These are phyloP conservation scores for Catostylus mosaicus DNA, from an alignment of 30 jellyfish, hydroid and myxozoan genomes.

Conservation along the genomic window DNA sequence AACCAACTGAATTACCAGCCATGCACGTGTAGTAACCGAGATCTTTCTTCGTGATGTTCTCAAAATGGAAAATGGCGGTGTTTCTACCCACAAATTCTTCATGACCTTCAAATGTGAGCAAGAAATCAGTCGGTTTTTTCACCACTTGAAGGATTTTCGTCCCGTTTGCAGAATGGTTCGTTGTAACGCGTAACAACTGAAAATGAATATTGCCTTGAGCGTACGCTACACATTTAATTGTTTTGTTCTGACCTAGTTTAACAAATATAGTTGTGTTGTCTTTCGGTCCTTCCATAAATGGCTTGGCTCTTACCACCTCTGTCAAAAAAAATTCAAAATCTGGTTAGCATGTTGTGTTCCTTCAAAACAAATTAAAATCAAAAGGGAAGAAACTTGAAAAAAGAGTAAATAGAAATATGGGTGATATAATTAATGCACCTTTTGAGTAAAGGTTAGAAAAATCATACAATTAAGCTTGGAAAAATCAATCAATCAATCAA, in stretches of 20 bases:
- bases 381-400: too few relatives aligned
- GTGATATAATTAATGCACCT: too few relatives aligned
- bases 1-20: conserved; percentile 92
- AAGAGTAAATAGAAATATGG: too few relatives aligned
- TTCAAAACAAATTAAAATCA: too few relatives aligned
- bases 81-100: background rate
- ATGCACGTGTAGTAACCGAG: conserved; percentile 67
- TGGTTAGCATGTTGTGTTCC: too few relatives aligned
- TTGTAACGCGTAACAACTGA: conserved; percentile 6
- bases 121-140: conserved; percentile 31
- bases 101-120: background rate
- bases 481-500: too few relatives aligned
- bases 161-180: conserved; percentile 7
- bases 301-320: conserved; percentile 29
- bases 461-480: too few relatives aligned
- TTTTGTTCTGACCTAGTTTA: conserved; percentile 11
- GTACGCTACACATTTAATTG: conserved; percentile 19
- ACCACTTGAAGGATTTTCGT: background rate
- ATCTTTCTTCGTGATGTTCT: conserved; percentile 59
- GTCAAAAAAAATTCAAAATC: too few relatives aligned
- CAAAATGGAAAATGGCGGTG: conserved; percentile 52
- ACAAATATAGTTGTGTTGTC: conserved; percentile 5
- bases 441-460: too few relatives aligned
- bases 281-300: conserved; percentile 5
- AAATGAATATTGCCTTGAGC: conserved; percentile 30